Base-by-base conservation (phyloP, 2,888 invertebrate genomes). In the Meteorus colon region DNA sequence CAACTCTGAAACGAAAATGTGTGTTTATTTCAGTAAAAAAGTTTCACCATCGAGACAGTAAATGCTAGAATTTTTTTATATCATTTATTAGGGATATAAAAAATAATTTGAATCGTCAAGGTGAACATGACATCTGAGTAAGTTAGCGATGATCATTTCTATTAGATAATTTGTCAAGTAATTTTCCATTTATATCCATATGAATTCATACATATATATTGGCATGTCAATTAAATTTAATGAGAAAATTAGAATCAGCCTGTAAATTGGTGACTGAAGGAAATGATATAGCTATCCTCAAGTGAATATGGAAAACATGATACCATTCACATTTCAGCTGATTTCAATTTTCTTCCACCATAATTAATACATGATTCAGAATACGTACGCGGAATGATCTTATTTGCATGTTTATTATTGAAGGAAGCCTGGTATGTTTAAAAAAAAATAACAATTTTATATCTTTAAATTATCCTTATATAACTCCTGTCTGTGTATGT, bases 401-500 rank as follows among this genome's bases (percentile, higher is more conserved):
- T 1, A 55, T 19, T 80, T 83, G 84, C 84, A 85, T 85, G 84
- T 34, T 59, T 76, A 67, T 73, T 8, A 24, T 34, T 73, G 73
- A 67, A 76, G 72, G 72, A 19, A 81, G 79, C 81, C 80, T 82
- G 82, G 69, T 79, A 78, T 81, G 78, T 84, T 73, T 81, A 37
- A 73, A 48, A 45, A 24, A 67, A 55, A 41, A 34, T 65, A 12
- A 62, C 48, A 27, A 41, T 37, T 78, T 41, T 29, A 59, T 75
- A 41, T 74, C 71, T 79, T 37, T 72, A 59, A 65, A 65, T 41
- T 34, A 16, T 19, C 37, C 12, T 41, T 37, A 65, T 73, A 65
- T 73, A 74, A 60, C 75, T 63, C 75, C 74, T 78, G 68, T 81
- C 76, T 79, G 67, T 78, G 68, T 81, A 68, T 79, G 78, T 75